Evolutionary conservation across 2,888 invertebrate species (phyloP), one percentile per base, ranked within the genome.

Genomic region (Agrotis exclamationis): DNA sequence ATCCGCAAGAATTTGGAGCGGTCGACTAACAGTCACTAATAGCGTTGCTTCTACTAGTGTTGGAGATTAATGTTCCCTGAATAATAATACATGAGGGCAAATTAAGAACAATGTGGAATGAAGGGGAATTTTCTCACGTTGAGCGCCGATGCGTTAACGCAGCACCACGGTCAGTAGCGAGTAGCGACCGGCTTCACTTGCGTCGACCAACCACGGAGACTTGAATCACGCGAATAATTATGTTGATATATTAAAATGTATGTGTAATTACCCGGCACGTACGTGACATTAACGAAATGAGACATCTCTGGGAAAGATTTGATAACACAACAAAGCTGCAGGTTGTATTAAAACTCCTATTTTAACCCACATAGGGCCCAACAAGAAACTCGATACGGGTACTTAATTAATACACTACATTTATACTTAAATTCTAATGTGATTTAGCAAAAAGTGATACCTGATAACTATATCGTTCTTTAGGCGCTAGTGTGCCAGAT

Each of bases 101-200:
- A 89, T 88, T 87, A 87, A 91, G 89, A 93, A 94, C 94, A 95
- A 94, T 93, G 91, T 89, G 84, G 85, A 89, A 85, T 87, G 84
- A 88, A 88, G 88, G 88, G 90, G 90, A 91, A 90, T 93, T 87
- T 94, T 96, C 96, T 91, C 96, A 96, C 96, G 95, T 85, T 79
- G 88, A 83, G 90, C 93, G 90, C 80, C 95, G 93, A 91, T 91
- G 95, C 96, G 93, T 93, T 87, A 93, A 94, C 88, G 81, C 85
- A 86, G 80, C 89, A 92, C 92, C 90, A 94, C 93, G 95, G 93
- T 93, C 91, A 93, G 93, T 92, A 91, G 89, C 85, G 84, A 93
- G 93, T 92, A 91, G 89, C 85, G 84, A 86, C 87, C 87, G 87
- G 89, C 88, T 87, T 85, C 86, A 89, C 89, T 89, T 91, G 87